Percentiles rank a stretch among this genome's conserved stretches.
Evolutionary conservation across 2,113 vertebrate genomes (phyloP).

Genomic region (Corythaixoides concolor): DNA sequence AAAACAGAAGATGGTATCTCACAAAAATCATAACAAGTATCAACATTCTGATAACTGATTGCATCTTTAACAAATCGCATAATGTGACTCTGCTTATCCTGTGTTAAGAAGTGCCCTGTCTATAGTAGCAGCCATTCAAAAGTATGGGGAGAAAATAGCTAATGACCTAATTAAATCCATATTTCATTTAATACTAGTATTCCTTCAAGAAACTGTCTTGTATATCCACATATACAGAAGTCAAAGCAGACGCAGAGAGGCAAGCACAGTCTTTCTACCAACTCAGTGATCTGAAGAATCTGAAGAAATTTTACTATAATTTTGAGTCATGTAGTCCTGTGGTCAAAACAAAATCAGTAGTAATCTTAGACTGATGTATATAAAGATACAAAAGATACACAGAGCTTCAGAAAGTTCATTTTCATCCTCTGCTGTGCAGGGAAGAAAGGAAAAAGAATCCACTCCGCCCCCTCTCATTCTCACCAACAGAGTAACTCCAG

Average conservation of each 20-base stretch:
- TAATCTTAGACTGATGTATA: not conserved
- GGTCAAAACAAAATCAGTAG: not conserved
- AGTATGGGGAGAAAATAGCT: not conserved
- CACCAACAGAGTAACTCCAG: not conserved
- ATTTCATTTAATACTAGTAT: not conserved
- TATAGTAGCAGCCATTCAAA: not conserved
- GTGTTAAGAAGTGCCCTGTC: not conserved
- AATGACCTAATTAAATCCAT: not conserved
- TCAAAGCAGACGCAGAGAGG: not conserved
- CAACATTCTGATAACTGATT: not conserved
- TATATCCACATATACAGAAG: rapidly evolving
- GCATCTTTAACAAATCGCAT: not conserved
- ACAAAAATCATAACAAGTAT: not conserved
- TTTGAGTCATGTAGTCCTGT: not conserved
- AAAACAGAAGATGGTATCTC: not conserved
- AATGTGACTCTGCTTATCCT: not conserved
- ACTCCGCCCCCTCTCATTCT: rapidly evolving
- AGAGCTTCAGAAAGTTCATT: not conserved
- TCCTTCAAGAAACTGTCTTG: not conserved
- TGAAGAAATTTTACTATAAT: not conserved
- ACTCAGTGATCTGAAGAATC: not conserved
- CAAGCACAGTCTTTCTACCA: not conserved
- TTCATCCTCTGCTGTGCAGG: not conserved
- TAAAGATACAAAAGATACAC: not conserved
- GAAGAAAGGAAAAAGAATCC: not conserved